A percentile compares a stretch with the other conserved stretches of the same genome.
These are phyloP conservation scores for Ischnus inquisitorius DNA, from an alignment of 2,888 invertebrate species.

Conservation along the genomic window DNA sequence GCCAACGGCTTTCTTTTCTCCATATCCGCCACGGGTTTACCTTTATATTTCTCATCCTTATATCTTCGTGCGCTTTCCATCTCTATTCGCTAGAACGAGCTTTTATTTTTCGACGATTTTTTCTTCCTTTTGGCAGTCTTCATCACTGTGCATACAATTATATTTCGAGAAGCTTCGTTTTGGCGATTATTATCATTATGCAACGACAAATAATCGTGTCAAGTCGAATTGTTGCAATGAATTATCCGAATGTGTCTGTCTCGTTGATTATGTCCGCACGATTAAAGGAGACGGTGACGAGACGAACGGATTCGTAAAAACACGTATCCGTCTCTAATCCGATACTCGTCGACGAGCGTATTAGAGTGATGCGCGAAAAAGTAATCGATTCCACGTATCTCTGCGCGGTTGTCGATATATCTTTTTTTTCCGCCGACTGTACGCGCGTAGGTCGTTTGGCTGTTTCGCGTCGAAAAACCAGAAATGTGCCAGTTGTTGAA, in stretches of 20 bases:
- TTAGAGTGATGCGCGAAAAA: conserved; percentile 10
- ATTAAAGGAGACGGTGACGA: no score
- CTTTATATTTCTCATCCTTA: background rate
- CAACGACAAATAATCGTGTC: no score
- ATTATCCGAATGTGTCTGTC: no score
- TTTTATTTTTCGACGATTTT: background rate
- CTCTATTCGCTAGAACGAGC: background rate
- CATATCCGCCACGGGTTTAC: background rate
- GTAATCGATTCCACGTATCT: conserved; percentile 18
- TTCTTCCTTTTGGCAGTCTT: background rate
- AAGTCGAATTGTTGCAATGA: no score
- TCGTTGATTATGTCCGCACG: no score
- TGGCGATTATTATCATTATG: no score
- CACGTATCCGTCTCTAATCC: background rate
- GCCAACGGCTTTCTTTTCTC: conserved; percentile 54
- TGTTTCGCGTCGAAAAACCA: conserved; percentile 13
- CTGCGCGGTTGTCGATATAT: background rate
- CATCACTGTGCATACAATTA: no score
- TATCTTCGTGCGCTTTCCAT: background rate
- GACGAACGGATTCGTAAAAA: no score
- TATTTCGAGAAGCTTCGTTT: no score
- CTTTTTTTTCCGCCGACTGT: conserved; percentile 26
- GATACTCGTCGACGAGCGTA: conserved; percentile 2
- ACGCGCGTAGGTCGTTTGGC: background rate
- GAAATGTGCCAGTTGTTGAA: background rate